These are phyloP conservation scores for Drosophila atripex DNA, from an alignment of 2,888 invertebrate species.

Conservation along the genomic window DNA sequence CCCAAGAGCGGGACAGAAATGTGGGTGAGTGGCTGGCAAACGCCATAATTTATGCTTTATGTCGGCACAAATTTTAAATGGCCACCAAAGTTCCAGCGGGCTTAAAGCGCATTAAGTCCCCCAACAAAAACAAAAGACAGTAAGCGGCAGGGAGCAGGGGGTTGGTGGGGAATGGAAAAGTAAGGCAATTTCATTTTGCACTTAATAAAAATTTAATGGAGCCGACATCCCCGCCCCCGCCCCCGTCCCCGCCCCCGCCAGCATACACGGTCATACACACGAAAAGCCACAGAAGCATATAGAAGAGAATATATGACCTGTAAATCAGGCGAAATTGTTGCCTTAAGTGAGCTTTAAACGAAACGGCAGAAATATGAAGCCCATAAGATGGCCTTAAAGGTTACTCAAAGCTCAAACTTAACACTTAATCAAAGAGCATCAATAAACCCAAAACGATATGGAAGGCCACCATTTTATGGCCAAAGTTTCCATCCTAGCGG, in stretches of 20 bases:
- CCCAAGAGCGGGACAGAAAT: conserved; percentile 17
- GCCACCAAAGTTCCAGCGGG: conserved; percentile 51
- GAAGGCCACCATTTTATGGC: not conserved
- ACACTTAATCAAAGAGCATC: conserved; percentile 58
- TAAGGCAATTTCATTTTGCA: conserved; percentile 73
- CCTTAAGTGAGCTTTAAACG: conserved; percentile 49
- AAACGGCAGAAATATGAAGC: conserved; percentile 22
- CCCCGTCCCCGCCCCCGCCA: not conserved
- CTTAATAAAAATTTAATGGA: conserved; percentile 73
- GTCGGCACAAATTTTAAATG: conserved; percentile 62
- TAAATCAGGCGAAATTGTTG: conserved; percentile 51
- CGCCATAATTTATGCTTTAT: conserved; percentile 65
- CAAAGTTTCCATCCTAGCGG: not conserved
- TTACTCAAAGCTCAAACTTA: conserved; percentile 28
- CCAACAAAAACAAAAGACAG: conserved; percentile 37
- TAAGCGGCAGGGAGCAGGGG: not conserved
- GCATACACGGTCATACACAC: not conserved
- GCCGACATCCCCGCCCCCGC: conserved; percentile 21
- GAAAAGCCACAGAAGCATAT: conserved; percentile 28
- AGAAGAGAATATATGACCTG: conserved; percentile 31
- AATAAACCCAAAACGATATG: conserved; percentile 49
- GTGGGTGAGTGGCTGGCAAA: conserved; percentile 31
- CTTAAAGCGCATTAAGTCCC: conserved; percentile 60
- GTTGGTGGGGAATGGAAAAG: conserved; percentile 37
- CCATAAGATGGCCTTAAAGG: conserved; percentile 17